Percentiles rank a stretch among this genome's conserved stretches.
These are phyloP conservation scores for Pangasius krempfi DNA, from an alignment of 2,797 vertebrate genomes.

Conservation along the genomic window DNA sequence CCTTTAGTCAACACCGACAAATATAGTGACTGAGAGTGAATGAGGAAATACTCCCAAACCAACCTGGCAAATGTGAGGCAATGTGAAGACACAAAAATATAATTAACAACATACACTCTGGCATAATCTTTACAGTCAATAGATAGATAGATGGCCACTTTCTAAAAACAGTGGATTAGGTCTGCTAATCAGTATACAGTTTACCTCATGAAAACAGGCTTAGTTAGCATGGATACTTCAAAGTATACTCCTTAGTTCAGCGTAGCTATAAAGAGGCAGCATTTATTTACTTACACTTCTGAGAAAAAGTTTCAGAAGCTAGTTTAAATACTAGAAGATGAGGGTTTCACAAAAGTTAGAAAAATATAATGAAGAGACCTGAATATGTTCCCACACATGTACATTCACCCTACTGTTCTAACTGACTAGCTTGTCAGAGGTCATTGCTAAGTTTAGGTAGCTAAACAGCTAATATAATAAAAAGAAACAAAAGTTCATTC, in stretches of 20 bases:
- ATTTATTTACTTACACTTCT: too few relatives aligned
- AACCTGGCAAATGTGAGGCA: not conserved
- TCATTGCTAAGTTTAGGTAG: not conserved
- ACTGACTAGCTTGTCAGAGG: not conserved
- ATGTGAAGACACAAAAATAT: not conserved
- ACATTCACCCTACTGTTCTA: not conserved
- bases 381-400: not conserved
- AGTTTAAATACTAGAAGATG: not conserved
- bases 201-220: not conserved
- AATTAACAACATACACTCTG: not conserved
- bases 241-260: not conserved
- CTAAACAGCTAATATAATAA: not conserved
- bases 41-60: not conserved
- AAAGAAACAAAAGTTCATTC: not conserved
- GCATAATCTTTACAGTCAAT: not conserved
- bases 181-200: not conserved
- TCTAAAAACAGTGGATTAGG: not conserved
- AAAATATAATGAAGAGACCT: not conserved
- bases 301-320: not conserved
- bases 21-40: not conserved
- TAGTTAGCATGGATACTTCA: too few relatives aligned
- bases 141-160: not conserved
- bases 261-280: not conserved
- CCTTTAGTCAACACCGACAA: not conserved
- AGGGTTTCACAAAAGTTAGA: not conserved